A percentile compares a stretch with the other conserved stretches of the same genome.
phyloP scores from a whole-genome alignment of 2,113 vertebrate species.

The Stictonetta naevosa region DNA sequence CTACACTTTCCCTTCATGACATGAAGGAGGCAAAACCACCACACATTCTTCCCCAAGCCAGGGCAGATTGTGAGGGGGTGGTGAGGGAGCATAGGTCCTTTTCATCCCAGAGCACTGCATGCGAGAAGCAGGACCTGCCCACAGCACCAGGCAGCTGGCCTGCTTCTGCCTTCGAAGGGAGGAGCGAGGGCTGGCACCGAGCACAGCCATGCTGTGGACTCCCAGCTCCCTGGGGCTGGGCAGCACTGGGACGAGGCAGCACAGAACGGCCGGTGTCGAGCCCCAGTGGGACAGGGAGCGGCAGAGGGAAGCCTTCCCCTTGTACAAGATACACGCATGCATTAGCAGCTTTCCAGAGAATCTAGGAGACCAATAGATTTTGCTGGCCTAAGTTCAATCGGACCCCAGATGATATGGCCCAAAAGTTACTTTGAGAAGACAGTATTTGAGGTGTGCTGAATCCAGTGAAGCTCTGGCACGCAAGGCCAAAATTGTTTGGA shows the following conservation, averaged over 20 bases:
- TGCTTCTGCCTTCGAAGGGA: rapidly evolving
- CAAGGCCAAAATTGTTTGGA: not conserved
- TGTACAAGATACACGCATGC: not conserved
- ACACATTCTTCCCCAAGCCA: not conserved
- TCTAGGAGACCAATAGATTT: not conserved
- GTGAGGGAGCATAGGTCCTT: not conserved
- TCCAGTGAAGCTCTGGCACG: not conserved
- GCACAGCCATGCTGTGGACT: not conserved
- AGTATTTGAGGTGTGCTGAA: not conserved
- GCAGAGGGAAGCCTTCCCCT: not conserved
- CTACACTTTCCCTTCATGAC: not conserved
- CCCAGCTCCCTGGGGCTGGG: not conserved
- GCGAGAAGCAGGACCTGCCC: not conserved
- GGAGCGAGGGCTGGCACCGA: rapidly evolving
- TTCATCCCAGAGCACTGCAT: not conserved
- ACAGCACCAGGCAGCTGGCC: not conserved
- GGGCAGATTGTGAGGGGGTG: not conserved
- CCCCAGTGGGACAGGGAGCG: not conserved
- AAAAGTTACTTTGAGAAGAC: not conserved
- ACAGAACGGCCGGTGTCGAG: not conserved
- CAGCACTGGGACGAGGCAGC: not conserved
- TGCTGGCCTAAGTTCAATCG: not conserved
- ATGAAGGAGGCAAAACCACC: not conserved
- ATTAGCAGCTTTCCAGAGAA: not conserved
- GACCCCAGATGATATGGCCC: not conserved